These are phyloP conservation scores for Volucella bombylans DNA, from an alignment of 2,888 invertebrate species.

Conservation along the genomic window DNA sequence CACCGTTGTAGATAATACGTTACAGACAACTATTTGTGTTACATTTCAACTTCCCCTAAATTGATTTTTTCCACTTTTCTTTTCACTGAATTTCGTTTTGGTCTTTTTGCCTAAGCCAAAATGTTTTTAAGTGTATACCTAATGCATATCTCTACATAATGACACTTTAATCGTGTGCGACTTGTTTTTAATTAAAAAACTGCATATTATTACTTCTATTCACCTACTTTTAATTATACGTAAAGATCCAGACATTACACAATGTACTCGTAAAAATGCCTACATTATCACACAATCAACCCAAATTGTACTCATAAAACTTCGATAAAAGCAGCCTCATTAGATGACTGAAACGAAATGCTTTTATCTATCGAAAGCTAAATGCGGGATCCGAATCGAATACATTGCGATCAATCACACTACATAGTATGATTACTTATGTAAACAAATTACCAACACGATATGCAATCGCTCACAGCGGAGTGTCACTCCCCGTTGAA, in stretches of 20 bases:
- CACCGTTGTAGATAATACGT: too few relatives aligned
- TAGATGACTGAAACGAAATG: constrained; percentile 17
- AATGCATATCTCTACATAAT: too few relatives aligned
- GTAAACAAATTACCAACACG: constrained; percentile 31
- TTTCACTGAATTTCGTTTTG: too few relatives aligned
- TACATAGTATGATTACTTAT: constrained; percentile 17
- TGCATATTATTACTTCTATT: not conserved
- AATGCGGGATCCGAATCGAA: constrained; percentile 13
- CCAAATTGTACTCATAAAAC: constrained; percentile 35
- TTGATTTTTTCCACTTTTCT: too few relatives aligned
- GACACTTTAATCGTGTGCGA: too few relatives aligned
- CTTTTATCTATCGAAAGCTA: constrained; percentile 30
- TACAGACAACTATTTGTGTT: too few relatives aligned
- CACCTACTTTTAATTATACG: constrained; percentile 28
- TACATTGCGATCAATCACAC: constrained; percentile 39
- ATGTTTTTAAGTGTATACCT: too few relatives aligned
- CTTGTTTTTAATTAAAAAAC: too few relatives aligned
- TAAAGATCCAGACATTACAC: constrained; percentile 18
- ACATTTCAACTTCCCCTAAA: too few relatives aligned
- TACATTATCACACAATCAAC: constrained; percentile 58
- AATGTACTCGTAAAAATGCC: constrained; percentile 11
- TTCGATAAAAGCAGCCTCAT: constrained; percentile 50
- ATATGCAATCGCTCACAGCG: constrained; percentile 12
- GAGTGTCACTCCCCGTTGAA: constrained; percentile 25
- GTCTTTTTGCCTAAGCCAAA: too few relatives aligned